These are phyloP conservation scores for Equus przewalskii DNA, from an alignment of 2,113 vertebrate species.

Conservation along the genomic window DNA sequence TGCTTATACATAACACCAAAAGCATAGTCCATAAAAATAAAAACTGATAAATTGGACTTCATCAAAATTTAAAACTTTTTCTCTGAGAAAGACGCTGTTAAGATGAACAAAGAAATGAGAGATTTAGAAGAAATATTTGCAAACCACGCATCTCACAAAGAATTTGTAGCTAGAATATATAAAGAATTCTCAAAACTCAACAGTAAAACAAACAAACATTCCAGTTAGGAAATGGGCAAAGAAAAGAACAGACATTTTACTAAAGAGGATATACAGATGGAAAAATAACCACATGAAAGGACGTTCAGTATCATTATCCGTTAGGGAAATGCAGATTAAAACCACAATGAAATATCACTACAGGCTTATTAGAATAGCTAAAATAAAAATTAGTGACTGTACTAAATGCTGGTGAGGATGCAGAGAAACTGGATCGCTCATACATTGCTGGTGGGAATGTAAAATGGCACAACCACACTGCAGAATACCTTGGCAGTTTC, in stretches of 20 bases:
- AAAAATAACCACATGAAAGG: not conserved
- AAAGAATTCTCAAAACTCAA: slow-evolving; percentile 31
- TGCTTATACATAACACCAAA: not conserved
- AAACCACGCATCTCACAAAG: not conserved
- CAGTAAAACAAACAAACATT: not conserved
- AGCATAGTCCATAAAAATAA: not conserved
- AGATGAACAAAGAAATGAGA: not conserved
- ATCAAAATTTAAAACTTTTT: not conserved
- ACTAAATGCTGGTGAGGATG: not conserved
- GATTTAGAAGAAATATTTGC: not conserved
- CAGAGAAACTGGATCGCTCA: not conserved
- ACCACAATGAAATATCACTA: not conserved
- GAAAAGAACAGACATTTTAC: not conserved
- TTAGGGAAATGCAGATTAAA: slow-evolving; percentile 26
- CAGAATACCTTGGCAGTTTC: not conserved
- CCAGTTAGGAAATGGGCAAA: slow-evolving; percentile 16
- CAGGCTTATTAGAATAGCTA: not conserved
- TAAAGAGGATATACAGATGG: not conserved
- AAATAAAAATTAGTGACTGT: not conserved
- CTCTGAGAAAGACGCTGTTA: not conserved
- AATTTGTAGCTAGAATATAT: not conserved
- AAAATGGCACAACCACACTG: not conserved
- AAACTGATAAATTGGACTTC: not conserved
- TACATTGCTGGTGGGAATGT: not conserved
- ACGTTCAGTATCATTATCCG: not conserved